Evolutionary conservation across 2,113 vertebrate species (phyloP), one percentile per base, ranked within the genome.

Genomic region (Apodemus speciosus): DNA sequence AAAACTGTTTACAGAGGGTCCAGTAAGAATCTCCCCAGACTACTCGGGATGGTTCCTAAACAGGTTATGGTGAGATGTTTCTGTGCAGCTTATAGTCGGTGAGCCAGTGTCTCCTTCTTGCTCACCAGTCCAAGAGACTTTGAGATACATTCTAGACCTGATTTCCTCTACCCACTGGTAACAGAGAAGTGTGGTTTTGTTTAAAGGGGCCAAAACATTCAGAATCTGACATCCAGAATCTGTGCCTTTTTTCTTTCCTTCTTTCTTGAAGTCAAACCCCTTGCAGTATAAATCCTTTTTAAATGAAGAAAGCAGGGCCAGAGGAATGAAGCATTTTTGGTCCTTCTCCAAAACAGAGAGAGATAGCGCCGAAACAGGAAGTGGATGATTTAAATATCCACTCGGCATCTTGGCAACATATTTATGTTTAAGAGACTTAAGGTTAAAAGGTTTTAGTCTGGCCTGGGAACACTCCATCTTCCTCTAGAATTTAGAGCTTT

Each of bases 211-310:
- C 96, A 95, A 97, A 96, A 92, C 92, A 96, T 94, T 97, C 87
- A 92, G 96, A 97, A 97, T 96, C 96, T 92, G 77, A 97, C 94
- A 97, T 97, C 92, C 46, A 2, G 96, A 97, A 88, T 95, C 91
- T 95, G 97, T 84, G 90, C 71, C 73, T 72, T 84, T 72, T 58
- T 53, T 15, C 53, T 43, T 53, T 21, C 87, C 85, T 53, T 53
- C 8, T 68, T 49, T 75, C 21, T 76, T 80, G 71, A 95, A 97
- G 97, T 97, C 96, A 97, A 96, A 97, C 96, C 96, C 97, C 96
- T 96, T 97, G 95, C 97, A 97, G 95, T 97, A 98, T 97, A 98
- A 98, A 97, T 94, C 95, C 93, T 97, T 97, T 97, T 97, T 97
- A 97, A 97, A 98, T 98, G 97, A 97, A 97, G 97, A 98, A 96